Base-by-base conservation (phyloP, 2,113 vertebrate genomes). In the Ammodytes dubius region DNA sequence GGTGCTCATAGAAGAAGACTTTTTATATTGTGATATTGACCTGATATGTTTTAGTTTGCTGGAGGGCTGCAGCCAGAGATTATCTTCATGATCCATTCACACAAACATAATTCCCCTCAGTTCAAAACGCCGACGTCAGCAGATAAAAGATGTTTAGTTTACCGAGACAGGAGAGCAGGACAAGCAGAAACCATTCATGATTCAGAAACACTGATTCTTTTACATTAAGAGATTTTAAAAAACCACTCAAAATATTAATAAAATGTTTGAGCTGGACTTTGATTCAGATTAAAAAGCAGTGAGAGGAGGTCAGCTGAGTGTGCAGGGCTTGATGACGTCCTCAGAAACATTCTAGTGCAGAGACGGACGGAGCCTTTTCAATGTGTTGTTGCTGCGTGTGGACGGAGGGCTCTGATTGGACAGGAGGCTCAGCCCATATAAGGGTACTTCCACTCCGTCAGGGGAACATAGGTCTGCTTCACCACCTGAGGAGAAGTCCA, bases 401-500 rank as follows among this genome's bases (percentile, higher is more conserved):
- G 46, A 12, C 10, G 19, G 56, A 43, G 4, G 64, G 35, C 19
- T 19, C 11, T 5, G 64, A 50, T 46, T 68, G 72, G 85, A 47
- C 35, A 6, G 43, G 58, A 7, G 72, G 10, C 47, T 58, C 47
- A 71, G 43, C 27, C 90, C 98, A 99, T 99, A 92, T 98, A 99
- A 0, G 97, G 39, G 35, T 99, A 99, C 68, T 91, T 95, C 98
- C 98, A 99, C 47, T 96, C 96, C 6, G 74, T 86, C 74, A 99
- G 95, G 0, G 97, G 96, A 58, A 88, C 69, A 5, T 96, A 93
- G 0, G 97, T 99, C 77, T 97, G 95, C 77, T 99, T 99, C 87
- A 99, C 69, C 9, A 97, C 96, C 94, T 97, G 98, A 0, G 98
- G 97, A 0, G 97, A 98, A 0, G 98, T 99, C 98, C 98, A 99